These are phyloP conservation scores for Erebia palarica DNA, from an alignment of 2,888 invertebrate genomes.

Conservation along the genomic window DNA sequence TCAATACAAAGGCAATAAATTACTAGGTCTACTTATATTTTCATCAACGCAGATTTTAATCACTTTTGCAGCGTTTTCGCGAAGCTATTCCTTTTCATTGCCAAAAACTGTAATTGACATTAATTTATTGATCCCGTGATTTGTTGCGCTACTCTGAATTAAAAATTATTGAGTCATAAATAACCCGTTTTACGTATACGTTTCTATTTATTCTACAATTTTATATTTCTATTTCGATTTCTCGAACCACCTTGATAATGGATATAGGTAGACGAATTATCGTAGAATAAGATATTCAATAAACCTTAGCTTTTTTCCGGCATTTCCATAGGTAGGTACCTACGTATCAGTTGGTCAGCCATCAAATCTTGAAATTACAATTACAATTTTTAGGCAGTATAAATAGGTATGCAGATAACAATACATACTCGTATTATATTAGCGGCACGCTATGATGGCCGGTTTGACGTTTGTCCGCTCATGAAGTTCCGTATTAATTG, in stretches of 20 bases:
- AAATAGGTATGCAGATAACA: too few relatives aligned
- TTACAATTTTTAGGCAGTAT: too few relatives aligned
- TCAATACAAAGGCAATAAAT: slow-evolving; percentile 11
- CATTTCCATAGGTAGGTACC: too few relatives aligned
- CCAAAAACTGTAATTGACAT: slow-evolving; percentile 41
- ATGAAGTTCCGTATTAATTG: too few relatives aligned
- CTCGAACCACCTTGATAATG: slow-evolving; percentile 17
- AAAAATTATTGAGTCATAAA: slow-evolving; percentile 36
- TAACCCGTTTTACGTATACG: slow-evolving; percentile 24
- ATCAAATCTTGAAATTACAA: too few relatives aligned
- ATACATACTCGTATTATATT: too few relatives aligned
- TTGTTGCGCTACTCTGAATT: slow-evolving; percentile 35
- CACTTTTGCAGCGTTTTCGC: slow-evolving; percentile 23
- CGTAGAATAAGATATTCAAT: background rate
- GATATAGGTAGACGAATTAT: slow-evolving; percentile 23
- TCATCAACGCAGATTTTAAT: slow-evolving; percentile 28
- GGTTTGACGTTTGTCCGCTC: too few relatives aligned
- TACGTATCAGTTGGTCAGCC: too few relatives aligned
- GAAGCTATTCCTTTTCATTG: slow-evolving; percentile 30
- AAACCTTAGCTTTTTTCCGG: background rate
- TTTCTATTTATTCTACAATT: slow-evolving; percentile 25
- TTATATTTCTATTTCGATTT: slow-evolving; percentile 18
- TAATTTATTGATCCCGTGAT: slow-evolving; percentile 38
- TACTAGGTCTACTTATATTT: slow-evolving; percentile 27
- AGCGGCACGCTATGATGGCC: too few relatives aligned